Evolutionary conservation across 2,797 vertebrate genomes (phyloP), one percentile per base, ranked within the genome.

Genomic region (Sebastes matsubarae): DNA sequence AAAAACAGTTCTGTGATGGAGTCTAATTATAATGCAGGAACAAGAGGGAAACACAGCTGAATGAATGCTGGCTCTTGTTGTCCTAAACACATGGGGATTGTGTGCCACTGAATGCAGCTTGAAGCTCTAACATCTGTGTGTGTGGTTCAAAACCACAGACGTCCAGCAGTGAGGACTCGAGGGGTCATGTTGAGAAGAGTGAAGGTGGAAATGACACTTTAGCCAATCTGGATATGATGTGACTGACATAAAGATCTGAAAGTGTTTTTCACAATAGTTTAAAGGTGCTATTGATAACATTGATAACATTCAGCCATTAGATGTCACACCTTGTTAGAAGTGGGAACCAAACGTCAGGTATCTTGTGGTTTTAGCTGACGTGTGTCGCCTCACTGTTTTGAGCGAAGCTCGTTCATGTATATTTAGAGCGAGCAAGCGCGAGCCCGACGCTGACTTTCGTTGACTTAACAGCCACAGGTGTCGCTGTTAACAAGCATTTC

Each of bases 21-120:
- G 70, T 66, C 82, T 87, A 36, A 90, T 86, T 92, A 84, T 82
- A 32, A 87, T 87, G 80, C 85, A 84, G 79, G 79, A 59, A 77
- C 50, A 79, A 84, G 66, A 74, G 58, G 60, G 29, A 52, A 54
- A 67, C 46, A 61, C 69, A 65, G 64, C 67, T 92, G 87, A 92
- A 92, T 86, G 87, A 92, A 92, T 86, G 58, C 81, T 46, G 75
- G 68, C 85, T 84, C 42, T 92, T 93, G 92, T 94, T 89, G n/a
- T 82, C 38, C 16, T 12, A 12, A 64, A 92, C 89, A 94, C 90
- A 85, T 68, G 71, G 57, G 67, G 73, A 84, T 84, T 91, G 91
- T 90, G 81, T 86, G 72, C 57, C 80, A 34, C 29, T 79, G 81
- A 72, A 67, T 52, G 80, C 81, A 85, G 77, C 88, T 77, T 69